Conservation (phyloP, 2,113 vertebrate species). For the Chlamydotis undulata region DNA sequence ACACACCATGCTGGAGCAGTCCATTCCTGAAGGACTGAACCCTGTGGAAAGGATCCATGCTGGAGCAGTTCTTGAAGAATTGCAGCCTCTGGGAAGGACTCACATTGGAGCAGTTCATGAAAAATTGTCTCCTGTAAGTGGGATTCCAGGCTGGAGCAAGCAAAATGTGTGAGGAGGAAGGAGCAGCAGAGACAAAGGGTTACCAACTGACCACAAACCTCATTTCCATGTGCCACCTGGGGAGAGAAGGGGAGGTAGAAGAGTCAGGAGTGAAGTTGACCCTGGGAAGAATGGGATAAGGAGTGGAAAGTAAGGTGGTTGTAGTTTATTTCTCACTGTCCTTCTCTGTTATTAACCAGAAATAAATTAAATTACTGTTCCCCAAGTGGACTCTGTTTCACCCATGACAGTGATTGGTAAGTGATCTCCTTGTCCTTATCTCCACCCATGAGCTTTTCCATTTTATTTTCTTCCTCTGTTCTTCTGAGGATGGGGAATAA, state of each 20-base stretch:
- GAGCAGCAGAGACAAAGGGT: background rate
- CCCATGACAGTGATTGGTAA: background rate
- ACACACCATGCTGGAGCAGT: fast-evolving
- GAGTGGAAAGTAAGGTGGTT: background rate
- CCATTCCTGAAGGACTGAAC: background rate
- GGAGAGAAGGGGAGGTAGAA: background rate
- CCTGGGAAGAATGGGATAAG: background rate
- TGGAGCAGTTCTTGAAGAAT: background rate
- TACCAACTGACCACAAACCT: background rate
- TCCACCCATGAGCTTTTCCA: background rate
- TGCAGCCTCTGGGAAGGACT: background rate
- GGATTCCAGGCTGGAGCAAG: background rate
- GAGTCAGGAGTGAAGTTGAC: background rate
- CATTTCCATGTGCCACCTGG: background rate
- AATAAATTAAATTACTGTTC: background rate
- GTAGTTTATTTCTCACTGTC: background rate
- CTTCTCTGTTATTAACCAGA: background rate
- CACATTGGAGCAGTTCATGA: fast-evolving
- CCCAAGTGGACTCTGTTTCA: background rate
- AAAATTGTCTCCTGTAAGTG: background rate
- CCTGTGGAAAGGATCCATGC: fast-evolving
- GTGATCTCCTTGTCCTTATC: background rate
- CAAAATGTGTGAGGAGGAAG: background rate
- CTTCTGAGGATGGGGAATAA: background rate
- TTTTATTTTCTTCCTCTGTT: background rate